Base-by-base conservation (phyloP, 2,888 invertebrate genomes). In the Drosophila nigricruria region DNA sequence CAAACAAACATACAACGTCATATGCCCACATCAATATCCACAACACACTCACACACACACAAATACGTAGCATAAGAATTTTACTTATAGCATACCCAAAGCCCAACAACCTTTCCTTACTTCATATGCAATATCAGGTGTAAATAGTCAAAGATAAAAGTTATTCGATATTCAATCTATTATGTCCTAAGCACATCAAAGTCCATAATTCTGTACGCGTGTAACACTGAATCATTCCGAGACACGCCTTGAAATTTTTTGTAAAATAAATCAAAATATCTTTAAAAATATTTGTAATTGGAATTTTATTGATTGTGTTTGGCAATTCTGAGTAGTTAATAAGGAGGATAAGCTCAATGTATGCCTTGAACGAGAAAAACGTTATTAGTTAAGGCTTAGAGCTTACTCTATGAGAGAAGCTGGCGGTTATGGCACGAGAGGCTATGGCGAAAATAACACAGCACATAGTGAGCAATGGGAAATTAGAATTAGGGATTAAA, bases 71-170 rank as follows among this genome's bases (percentile, higher is more conserved):
- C 34, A 10, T 79, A 76, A 79, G 80, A 50, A 52, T 45, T 63
- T 50, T 71, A 71, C 64, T 56, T 77, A 43, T 67, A 78, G 62
- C 53, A 53, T 50, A 50, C 61, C 79, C 69, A 82, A 80, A 75
- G 78, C 78, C 63, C 64, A 73, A 52, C 76, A 62, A 56, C 57
- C 59, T 88, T 85, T 85, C 84, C 84, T 88, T 84, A 88, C 73
- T 69, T 70, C 64, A 68, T 56, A 69, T 70, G 66, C 80, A 82
- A 83, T 74, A 73, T 77, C 82, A 88, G 68, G 68, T 85, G 84
- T 85, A 85, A 81, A 88, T 85, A 88, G 84, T 88, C 88, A 78
- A 69, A 67, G 66, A 42, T 62, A 12, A 63, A 60, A 58, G 18
- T 49, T 52, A 52, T 67, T 66, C 69, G 61, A 70, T 60, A 45